Evolutionary conservation across 2,888 invertebrate genomes (phyloP).

Genomic region (Drosophila neoperkinsi): DNA sequence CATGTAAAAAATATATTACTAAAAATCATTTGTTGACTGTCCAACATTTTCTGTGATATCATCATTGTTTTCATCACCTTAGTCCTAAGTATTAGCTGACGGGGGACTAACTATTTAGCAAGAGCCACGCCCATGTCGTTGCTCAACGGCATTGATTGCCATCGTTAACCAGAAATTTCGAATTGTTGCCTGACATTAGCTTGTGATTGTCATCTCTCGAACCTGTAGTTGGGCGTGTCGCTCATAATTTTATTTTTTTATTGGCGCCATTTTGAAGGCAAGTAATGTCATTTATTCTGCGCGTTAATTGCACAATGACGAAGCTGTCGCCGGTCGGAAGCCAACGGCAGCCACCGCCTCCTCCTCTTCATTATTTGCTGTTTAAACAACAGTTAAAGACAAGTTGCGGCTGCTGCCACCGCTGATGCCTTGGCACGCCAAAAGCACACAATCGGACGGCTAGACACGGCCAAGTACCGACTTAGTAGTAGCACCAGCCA

Average conservation of each 20-base stretch:
- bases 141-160: constrained; percentile 40
- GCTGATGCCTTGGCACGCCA: constrained; percentile 48
- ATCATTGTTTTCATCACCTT: constrained; percentile 2
- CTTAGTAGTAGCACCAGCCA: constrained; percentile 52
- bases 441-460: constrained; percentile 50
- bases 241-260: constrained; percentile 39
- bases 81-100: constrained; percentile 7
- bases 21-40: background rate
- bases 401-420: constrained; percentile 62
- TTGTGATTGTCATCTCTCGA: constrained; percentile 28
- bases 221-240: constrained; percentile 47
- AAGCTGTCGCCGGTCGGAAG: constrained; percentile 63
- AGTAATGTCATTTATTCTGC: constrained; percentile 72
- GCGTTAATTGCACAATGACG: constrained; percentile 77
- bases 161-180: constrained; percentile 20
- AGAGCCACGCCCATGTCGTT: constrained; percentile 47
- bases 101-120: constrained; percentile 27
- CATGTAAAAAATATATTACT: background rate
- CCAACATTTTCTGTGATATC: constrained; percentile 2
- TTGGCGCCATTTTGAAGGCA: constrained; percentile 74
- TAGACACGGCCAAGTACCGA: constrained; percentile 36
- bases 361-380: constrained; percentile 69
- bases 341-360: constrained; percentile 53
- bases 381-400: constrained; percentile 71
- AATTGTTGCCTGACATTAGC: constrained; percentile 21